Conservation (phyloP, 1,140 invertebrate genomes). For the Pollicipes pollicipes region DNA sequence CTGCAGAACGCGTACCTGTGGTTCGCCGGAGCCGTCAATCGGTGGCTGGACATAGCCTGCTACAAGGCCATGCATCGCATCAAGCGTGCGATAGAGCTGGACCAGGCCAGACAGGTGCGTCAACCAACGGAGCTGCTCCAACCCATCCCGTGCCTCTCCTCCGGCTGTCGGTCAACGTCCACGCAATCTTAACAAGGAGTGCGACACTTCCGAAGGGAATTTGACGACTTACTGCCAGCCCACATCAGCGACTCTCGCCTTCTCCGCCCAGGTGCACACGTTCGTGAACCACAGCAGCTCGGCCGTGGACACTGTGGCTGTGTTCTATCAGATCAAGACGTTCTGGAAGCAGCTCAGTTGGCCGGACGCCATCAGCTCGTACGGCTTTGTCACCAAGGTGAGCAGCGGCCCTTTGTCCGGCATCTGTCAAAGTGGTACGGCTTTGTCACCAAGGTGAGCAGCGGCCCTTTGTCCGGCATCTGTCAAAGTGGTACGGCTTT, state of each 20-base stretch:
- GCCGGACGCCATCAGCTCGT: slow-evolving; percentile 72
- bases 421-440: too few relatives aligned
- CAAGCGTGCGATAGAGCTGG: slow-evolving; percentile 71
- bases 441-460: too few relatives aligned
- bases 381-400: slow-evolving; percentile 23
- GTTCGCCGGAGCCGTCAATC: slow-evolving; percentile 69
- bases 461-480: too few relatives aligned
- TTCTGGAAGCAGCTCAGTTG: slow-evolving; percentile 85
- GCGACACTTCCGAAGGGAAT: too few relatives aligned
- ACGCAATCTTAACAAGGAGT: too few relatives aligned
- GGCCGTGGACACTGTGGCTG: slow-evolving; percentile 79
- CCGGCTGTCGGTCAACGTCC: too few relatives aligned
- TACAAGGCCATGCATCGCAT: slow-evolving; percentile 68
- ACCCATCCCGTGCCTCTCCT: too few relatives aligned
- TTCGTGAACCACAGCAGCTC: slow-evolving; percentile 86
- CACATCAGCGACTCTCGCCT: too few relatives aligned
- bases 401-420: too few relatives aligned
- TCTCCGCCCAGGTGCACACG: slow-evolving; percentile 52
- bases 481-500: too few relatives aligned
- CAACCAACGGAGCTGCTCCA: too few relatives aligned
- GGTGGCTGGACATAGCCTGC: slow-evolving; percentile 79
- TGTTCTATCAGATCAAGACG: slow-evolving; percentile 82
- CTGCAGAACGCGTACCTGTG: slow-evolving; percentile 30
- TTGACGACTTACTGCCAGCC: too few relatives aligned
- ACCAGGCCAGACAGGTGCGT: slow-evolving; percentile 30